Percentiles rank a stretch among this genome's conserved stretches.
These are phyloP conservation scores for Brassicogethes aeneus DNA, from an alignment of 2,888 invertebrate genomes.

Conservation along the genomic window DNA sequence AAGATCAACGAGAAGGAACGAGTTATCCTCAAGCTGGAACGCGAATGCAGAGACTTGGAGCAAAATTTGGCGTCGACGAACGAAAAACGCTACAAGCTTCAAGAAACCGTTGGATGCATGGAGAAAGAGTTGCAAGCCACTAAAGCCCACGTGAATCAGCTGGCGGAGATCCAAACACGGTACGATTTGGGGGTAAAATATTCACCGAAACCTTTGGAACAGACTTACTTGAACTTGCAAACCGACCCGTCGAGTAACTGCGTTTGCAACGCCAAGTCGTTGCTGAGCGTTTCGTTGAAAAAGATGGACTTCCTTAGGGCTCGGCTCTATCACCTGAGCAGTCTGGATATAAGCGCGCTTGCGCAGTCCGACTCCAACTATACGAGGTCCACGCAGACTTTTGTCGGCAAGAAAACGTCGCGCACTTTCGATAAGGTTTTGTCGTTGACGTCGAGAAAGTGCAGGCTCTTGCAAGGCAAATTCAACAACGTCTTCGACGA, in stretches of 20 bases:
- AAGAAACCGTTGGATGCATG: slow-evolving; percentile 33
- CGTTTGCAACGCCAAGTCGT: not conserved
- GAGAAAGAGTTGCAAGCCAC: slow-evolving; percentile 35
- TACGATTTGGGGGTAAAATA: not conserved
- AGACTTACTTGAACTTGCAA: not conserved
- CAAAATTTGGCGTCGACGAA: slow-evolving; percentile 29
- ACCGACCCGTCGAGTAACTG: not conserved
- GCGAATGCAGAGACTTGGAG: slow-evolving; percentile 25
- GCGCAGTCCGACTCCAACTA: too few species aligned
- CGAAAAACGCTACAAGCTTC: slow-evolving; percentile 34
- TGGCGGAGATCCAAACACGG: slow-evolving; percentile 26
- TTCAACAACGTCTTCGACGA: too few species aligned
- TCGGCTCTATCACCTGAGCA: slow-evolving; percentile 21
- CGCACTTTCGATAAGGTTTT: slow-evolving; percentile 22
- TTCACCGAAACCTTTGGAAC: not conserved
- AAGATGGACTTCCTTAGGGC: slow-evolving; percentile 24
- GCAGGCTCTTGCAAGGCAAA: slow-evolving; percentile 26
- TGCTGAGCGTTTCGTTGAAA: slow-evolving; percentile 18
- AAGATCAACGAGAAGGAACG: slow-evolving; percentile 26
- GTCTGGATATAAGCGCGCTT: slow-evolving; percentile 14
- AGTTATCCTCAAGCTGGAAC: slow-evolving; percentile 27
- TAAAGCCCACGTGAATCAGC: slow-evolving; percentile 31
- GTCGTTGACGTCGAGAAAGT: slow-evolving; percentile 25
- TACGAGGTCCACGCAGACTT: slow-evolving; percentile 8
- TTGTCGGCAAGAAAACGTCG: slow-evolving; percentile 5